phyloP scores from a whole-genome alignment of 2,888 invertebrate species.

The Aelia acuminata region DNA sequence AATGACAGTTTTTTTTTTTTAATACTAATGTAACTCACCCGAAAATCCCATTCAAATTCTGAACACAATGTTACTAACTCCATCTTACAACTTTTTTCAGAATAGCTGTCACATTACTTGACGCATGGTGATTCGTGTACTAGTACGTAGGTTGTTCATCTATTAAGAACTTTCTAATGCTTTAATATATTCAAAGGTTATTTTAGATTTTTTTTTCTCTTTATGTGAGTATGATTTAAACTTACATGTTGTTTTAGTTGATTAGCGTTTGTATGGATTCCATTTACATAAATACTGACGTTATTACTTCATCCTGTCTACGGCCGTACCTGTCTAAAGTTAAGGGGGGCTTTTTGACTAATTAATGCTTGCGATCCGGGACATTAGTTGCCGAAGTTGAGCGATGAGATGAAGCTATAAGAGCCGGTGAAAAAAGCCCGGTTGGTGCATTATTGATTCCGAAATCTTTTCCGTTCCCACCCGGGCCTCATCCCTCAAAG shows the following conservation, averaged over 20 bases:
- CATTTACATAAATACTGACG: background rate
- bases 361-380: background rate
- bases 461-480: background rate
- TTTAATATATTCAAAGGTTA: background rate
- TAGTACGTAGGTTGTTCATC: background rate
- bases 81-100: background rate
- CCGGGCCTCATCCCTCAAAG: background rate
- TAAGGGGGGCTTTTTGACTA: background rate
- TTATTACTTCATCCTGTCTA: background rate
- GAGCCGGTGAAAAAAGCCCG: background rate
- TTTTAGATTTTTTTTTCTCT: background rate
- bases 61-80: background rate
- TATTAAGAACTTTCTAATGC: background rate
- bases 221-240: background rate
- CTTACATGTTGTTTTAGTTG: background rate
- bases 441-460: slow-evolving; percentile 1
- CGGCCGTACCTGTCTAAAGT: background rate
- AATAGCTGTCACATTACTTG: background rate
- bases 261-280: background rate
- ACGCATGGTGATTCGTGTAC: background rate
- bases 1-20: too few relatives aligned
- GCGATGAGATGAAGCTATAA: background rate
- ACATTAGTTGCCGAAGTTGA: slow-evolving; percentile 34
- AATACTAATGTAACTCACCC: too few relatives aligned
- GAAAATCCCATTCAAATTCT: too few relatives aligned